Percentiles rank a stretch among this genome's conserved stretches.
Evolutionary conservation across 2,113 vertebrate species (phyloP).

Genomic region (Semnornis frantzii): DNA sequence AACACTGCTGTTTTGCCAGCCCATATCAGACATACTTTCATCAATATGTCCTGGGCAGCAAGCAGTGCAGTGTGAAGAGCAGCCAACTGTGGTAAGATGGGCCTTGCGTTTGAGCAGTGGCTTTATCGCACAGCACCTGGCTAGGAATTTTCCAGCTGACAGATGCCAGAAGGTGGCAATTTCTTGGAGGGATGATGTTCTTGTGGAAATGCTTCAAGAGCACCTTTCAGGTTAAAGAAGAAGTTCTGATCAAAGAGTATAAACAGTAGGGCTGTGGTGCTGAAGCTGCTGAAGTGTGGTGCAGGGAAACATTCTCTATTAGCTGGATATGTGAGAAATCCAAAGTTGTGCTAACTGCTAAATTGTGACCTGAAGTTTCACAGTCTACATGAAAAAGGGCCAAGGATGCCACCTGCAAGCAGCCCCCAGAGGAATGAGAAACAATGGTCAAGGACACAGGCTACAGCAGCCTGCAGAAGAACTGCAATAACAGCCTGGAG

Average conservation of each 20-base stretch:
- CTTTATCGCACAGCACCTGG: not conserved
- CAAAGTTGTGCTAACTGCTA: no score
- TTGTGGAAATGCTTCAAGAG: not conserved
- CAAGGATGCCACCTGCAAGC: no score
- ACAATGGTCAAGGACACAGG: no score
- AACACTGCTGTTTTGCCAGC: not conserved
- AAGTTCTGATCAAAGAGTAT: not conserved
- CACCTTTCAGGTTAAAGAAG: not conserved
- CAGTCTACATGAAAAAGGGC: no score
- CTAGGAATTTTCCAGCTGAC: conserved; percentile 16
- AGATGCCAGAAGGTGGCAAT: not conserved
- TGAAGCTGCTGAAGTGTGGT: no score
- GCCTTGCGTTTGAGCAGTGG: not conserved
- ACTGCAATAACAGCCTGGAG: no score
- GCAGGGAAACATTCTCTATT: no score
- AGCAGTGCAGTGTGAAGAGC: not conserved
- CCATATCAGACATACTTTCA: not conserved
- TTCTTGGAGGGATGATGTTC: not conserved
- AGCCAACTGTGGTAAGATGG: not conserved
- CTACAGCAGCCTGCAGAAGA: no score
- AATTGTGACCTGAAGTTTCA: no score
- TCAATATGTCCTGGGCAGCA: not conserved
- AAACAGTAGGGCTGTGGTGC: not conserved
- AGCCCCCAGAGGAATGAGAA: no score
- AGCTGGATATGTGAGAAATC: no score